Evolutionary conservation across 2,888 invertebrate genomes (phyloP).

Genomic region (Pristionchus fissidentatus): DNA sequence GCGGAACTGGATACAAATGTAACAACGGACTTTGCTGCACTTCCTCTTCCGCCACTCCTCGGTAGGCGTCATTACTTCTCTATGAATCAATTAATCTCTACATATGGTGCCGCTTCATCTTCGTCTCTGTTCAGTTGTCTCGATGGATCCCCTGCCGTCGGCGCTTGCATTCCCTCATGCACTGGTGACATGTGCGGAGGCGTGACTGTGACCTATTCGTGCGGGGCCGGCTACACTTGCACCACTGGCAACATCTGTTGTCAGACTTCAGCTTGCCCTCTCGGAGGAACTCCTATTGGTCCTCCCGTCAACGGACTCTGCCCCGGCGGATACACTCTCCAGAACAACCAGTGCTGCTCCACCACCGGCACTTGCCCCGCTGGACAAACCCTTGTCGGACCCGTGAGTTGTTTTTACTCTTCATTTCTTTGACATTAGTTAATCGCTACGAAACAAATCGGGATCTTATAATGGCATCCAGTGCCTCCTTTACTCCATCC

Average conservation of each 20-base stretch:
- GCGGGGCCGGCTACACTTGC: slow-evolving; percentile 74
- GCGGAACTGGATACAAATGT: slow-evolving; percentile 75
- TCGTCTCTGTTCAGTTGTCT: slow-evolving; percentile 62
- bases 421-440: no score
- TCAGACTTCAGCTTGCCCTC: slow-evolving; percentile 71
- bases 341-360: slow-evolving; percentile 68
- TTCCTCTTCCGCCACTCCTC: slow-evolving; percentile 68
- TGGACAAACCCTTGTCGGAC: slow-evolving; percentile 34
- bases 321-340: slow-evolving; percentile 69
- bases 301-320: slow-evolving; percentile 74
- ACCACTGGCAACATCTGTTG: slow-evolving; percentile 75
- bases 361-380: slow-evolving; percentile 52
- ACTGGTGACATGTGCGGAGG: slow-evolving; percentile 66
- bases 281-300: slow-evolving; percentile 70
- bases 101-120: neutral
- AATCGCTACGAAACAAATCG: no score
- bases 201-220: slow-evolving; percentile 63
- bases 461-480: no score
- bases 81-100: slow-evolving; percentile 53
- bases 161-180: slow-evolving; percentile 68
- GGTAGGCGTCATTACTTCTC: neutral
- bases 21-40: slow-evolving; percentile 74
- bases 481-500: neutral
- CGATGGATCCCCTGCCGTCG: slow-evolving; percentile 71
- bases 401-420: slow-evolving; percentile 14